Evolutionary conservation across 2,113 vertebrate species (phyloP), one percentile per base, ranked within the genome.

Genomic region (Misgurnus mizolepis): DNA sequence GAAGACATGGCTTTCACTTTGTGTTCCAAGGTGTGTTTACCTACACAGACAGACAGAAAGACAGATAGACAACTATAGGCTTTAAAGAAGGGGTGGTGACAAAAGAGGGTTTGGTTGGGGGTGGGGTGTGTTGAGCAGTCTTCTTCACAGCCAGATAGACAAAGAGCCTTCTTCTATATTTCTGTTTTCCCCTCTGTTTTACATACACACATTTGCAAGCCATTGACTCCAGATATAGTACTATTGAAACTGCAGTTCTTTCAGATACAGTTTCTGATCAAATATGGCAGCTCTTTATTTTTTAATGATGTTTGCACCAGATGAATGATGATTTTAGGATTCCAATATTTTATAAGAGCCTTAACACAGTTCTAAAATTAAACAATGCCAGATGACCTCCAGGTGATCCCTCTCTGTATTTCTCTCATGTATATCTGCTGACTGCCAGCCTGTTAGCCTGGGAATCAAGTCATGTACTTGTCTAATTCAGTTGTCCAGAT

Each of bases 21-120:
- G 40, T 45, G 1, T 1, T 8, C 39, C 22, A 10, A 12, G 34
- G 17, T 62, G 0, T 58, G 6, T 53, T 64, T 3, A 50, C 17
- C 45, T 45, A 55, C 22, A 27, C 47, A 72, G 56, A 22, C 22
- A 70, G n/a, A 67, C 41, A 47, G 18, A 56, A 40, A 62, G 47
- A 70, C 65, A 65, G 68, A 70, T 40, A 41, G 58, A 34, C 12
- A 39, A 49, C 0, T 9, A 65, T 17, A 18, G 8, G n/a, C 8
- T 60, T 11, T 2, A 58, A 55, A 43, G 55, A 60, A 64, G 41
- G 58, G 41, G 72, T 64, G 43, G 60, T 76, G 74, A 76, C 47
- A 53, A 76, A 66, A 66, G 61, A 76, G 43, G 45, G 61, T 50
- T 66, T 76, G 74, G 61, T 53, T 39, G 74, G 74, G 74, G 74